Evolutionary conservation across 2,113 vertebrate genomes (phyloP).

Genomic region (Gnathonemus echidnorhynchus): DNA sequence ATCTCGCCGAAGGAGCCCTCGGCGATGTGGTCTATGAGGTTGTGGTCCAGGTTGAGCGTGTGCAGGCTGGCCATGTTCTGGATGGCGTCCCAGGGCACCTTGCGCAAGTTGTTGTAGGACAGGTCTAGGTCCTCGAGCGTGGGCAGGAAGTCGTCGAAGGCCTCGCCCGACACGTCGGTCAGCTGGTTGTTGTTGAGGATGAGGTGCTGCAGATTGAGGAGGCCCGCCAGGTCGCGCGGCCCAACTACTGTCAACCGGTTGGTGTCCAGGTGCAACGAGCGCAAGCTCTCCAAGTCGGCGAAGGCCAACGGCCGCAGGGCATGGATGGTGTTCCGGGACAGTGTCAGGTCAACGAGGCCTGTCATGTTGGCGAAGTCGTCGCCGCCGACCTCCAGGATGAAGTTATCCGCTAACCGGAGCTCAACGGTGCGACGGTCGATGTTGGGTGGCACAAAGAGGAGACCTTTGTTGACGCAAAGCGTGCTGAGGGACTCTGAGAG

Average conservation of each 20-base stretch:
- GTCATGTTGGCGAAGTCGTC: slow-evolving; percentile 83
- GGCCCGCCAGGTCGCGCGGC: slow-evolving; percentile 68
- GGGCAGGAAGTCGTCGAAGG: slow-evolving; percentile 79
- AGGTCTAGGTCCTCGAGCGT: slow-evolving; percentile 81
- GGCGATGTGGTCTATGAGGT: slow-evolving; percentile 76
- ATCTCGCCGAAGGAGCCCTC: slow-evolving; percentile 79
- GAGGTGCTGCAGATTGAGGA: slow-evolving; percentile 81
- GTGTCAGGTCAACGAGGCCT: slow-evolving; percentile 77
- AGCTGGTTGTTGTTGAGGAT: slow-evolving; percentile 86
- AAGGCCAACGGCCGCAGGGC: slow-evolving; percentile 73
- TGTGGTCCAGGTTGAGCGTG: slow-evolving; percentile 84
- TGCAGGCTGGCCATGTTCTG: slow-evolving; percentile 80
- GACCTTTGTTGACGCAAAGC: slow-evolving; percentile 68
- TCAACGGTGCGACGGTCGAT: slow-evolving; percentile 85
- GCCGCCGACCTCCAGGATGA: slow-evolving; percentile 73
- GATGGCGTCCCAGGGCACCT: slow-evolving; percentile 79
- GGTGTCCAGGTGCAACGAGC: slow-evolving; percentile 79
- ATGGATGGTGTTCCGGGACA: slow-evolving; percentile 82
- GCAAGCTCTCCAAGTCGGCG: slow-evolving; percentile 77
- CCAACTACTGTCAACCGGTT: slow-evolving; percentile 71
- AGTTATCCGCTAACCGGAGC: slow-evolving; percentile 82
- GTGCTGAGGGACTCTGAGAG: slow-evolving; percentile 84
- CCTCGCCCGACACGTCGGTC: slow-evolving; percentile 59
- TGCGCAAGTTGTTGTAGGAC: slow-evolving; percentile 47
- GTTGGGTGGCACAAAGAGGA: slow-evolving; percentile 63